These are phyloP conservation scores for Oreochromis niloticus DNA, from an alignment of 2,113 vertebrate genomes.

Conservation along the genomic window DNA sequence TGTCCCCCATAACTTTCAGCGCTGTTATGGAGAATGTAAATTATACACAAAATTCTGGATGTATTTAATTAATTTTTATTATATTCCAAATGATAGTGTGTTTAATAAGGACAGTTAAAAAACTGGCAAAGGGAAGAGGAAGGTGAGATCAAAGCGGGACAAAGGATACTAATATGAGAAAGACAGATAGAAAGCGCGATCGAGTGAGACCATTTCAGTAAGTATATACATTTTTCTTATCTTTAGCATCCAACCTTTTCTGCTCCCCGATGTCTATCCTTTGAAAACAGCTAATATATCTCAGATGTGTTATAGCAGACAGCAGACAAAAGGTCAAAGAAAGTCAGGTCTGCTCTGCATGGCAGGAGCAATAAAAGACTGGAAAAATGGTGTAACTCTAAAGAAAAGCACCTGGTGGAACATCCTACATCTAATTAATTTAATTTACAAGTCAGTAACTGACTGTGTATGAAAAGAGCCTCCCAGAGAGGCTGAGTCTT, in stretches of 20 bases:
- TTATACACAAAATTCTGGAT: not conserved
- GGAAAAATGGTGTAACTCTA: not conserved
- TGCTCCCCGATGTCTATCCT: not conserved
- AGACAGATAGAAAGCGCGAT: not conserved
- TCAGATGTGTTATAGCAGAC: not conserved
- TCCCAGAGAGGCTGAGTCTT: not conserved
- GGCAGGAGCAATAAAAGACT: not conserved
- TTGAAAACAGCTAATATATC: not conserved
- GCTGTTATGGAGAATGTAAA: not conserved
- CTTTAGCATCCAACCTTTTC: not conserved
- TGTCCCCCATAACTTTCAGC: not conserved
- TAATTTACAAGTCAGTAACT: not conserved
- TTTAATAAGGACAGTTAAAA: not conserved
- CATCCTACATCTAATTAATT: not conserved
- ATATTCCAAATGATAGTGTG: not conserved
- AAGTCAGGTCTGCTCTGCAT: not conserved
- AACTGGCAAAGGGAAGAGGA: not conserved
- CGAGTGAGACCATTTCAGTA: not conserved
- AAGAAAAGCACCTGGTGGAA: not conserved
- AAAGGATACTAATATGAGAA: not conserved
- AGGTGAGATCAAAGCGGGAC: rapidly evolving
- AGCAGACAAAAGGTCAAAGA: not conserved
- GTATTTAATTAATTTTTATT: not conserved
- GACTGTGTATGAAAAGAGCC: not conserved
- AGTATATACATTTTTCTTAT: not conserved